Evolutionary conservation across 1,140 invertebrate species (phyloP), one percentile per base, ranked within the genome.

Genomic region (Zelostemma sp.): DNA sequence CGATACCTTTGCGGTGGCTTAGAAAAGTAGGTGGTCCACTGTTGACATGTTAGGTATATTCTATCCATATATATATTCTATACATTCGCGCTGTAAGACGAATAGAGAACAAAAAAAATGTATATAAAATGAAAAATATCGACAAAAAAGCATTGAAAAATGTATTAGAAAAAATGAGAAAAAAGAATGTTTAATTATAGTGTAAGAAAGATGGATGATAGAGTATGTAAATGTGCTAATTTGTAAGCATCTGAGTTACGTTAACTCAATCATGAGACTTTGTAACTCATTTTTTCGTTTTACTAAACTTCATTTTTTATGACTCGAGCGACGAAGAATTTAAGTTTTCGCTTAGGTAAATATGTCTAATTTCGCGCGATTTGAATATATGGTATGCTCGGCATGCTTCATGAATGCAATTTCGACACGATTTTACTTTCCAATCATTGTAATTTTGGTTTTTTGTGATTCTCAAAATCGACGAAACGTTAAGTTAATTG

Each of bases 121-220:
- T 64, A 69, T 65, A 73, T 66, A 70, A 72, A 47, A 57, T 62
- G 73, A 76, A 75, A 75, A 68, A 69, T 67, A 70, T 67, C 57
- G 8, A 41, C 4, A 63, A 77, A 70, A 72, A 72, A 72, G 51
- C 51, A 62, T 65, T 41, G 25, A 11, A 48, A 54, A 48, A 57
- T 54, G 49, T 58, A 53, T 64, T 57, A 49, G 46, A 57, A 57
- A 45, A 25, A 49, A 14, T 15, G 40, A 41, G 40, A 41, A 41
- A 41, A 41, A 41, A 41, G 40, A 41, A 41, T 12, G 1, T 41
- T 15, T 8, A 41, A n/a, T n/a, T 11, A 15, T 41, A 15, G 40
- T 15, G 9, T 38, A 38, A 38, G 35, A 38, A 38, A 41, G 40
- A 6, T 41, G 1, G 15, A 8, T 25, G 21, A 25, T 15, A 12